These are phyloP conservation scores for Drosophila siamana DNA, from an alignment of 2,888 invertebrate species.

Conservation along the genomic window DNA sequence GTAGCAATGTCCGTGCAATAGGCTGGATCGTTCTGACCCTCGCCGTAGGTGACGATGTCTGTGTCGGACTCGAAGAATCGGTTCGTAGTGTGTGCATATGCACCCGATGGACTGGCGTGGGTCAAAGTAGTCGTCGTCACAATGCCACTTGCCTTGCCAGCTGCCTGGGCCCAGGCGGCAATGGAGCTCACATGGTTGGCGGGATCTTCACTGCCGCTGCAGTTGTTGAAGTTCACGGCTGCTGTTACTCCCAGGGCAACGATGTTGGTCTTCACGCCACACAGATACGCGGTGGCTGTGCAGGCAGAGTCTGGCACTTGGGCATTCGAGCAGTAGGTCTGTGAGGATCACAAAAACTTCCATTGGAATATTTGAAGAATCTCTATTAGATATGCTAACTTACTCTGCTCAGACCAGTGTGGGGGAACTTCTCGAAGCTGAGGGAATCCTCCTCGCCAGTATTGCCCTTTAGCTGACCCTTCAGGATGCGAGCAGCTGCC, in stretches of 20 bases:
- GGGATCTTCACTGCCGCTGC: slow-evolving; percentile 87
- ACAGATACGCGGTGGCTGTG: slow-evolving; percentile 65
- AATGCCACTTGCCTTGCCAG: slow-evolving; percentile 88
- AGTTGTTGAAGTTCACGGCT: slow-evolving; percentile 88
- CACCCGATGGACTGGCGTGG: slow-evolving; percentile 91
- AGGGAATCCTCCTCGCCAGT: slow-evolving; percentile 88
- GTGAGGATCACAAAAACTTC: not conserved
- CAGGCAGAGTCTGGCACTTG: slow-evolving; percentile 69
- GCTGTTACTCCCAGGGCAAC: slow-evolving; percentile 90
- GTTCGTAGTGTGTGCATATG: slow-evolving; percentile 90
- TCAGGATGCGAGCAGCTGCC: slow-evolving; percentile 88
- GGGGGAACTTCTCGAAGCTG: slow-evolving; percentile 88
- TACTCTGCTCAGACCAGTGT: slow-evolving; percentile 88
- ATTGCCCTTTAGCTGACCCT: slow-evolving; percentile 87
- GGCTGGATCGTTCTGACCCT: slow-evolving; percentile 83
- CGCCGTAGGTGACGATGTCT: slow-evolving; percentile 85
- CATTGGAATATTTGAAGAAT: not conserved
- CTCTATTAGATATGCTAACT: slow-evolving; percentile 1
- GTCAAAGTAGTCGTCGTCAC: slow-evolving; percentile 92
- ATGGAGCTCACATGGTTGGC: slow-evolving; percentile 88
- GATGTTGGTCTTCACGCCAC: slow-evolving; percentile 69
- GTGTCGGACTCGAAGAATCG: slow-evolving; percentile 90
- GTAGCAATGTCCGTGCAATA: slow-evolving; percentile 90
- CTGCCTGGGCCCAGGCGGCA: slow-evolving; percentile 89
- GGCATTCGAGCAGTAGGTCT: slow-evolving; percentile 68